These are phyloP conservation scores for Torymus texanus DNA, from an alignment of 2,888 invertebrate genomes.

Conservation along the genomic window DNA sequence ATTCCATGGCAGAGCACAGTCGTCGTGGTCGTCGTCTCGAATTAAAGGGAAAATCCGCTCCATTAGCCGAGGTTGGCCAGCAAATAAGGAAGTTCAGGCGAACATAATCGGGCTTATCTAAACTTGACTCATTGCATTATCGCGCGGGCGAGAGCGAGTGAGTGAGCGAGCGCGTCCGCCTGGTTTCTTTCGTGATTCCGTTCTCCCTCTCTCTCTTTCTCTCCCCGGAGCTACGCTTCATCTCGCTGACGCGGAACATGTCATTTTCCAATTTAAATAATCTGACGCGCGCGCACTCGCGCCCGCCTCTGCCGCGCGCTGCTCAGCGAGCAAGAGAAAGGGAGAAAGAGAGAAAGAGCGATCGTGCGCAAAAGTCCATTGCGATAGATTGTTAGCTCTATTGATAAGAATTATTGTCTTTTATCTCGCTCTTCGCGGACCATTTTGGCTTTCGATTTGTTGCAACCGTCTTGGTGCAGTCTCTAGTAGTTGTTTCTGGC, in stretches of 20 bases:
- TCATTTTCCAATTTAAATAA: conserved; percentile 54
- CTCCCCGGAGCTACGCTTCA: not conserved
- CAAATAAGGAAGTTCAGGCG: conserved; percentile 46
- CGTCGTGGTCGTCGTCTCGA: not conserved
- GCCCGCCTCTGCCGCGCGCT: conserved; percentile 23
- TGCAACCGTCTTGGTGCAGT: conserved; percentile 2
- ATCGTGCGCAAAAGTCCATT: conserved; percentile 32
- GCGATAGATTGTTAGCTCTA: conserved; percentile 31
- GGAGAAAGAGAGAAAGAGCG: conserved; percentile 31
- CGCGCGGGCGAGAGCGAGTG: conserved; percentile 13
- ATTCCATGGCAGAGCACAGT: no score
- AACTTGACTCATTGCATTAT: conserved; percentile 52
- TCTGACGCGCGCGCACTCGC: conserved; percentile 35
- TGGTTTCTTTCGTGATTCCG: conserved; percentile 32
- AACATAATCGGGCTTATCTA: conserved; percentile 50
- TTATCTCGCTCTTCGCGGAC: conserved; percentile 21
- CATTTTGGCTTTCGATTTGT: conserved; percentile 9
- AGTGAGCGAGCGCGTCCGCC: not conserved
- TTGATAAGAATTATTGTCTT: conserved; percentile 24
- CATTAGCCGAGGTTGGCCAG: conserved; percentile 9
- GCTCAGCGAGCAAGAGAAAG: conserved; percentile 26
- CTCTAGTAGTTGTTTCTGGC: conserved; percentile 4
- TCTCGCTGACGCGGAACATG: conserved; percentile 37
- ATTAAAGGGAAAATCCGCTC: conserved; percentile 44
- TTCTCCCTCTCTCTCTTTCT: conserved; percentile 27